Evolutionary conservation across 2,888 invertebrate species (phyloP), one percentile per base, ranked within the genome.

Genomic region (Caenorhabditis sp.): DNA sequence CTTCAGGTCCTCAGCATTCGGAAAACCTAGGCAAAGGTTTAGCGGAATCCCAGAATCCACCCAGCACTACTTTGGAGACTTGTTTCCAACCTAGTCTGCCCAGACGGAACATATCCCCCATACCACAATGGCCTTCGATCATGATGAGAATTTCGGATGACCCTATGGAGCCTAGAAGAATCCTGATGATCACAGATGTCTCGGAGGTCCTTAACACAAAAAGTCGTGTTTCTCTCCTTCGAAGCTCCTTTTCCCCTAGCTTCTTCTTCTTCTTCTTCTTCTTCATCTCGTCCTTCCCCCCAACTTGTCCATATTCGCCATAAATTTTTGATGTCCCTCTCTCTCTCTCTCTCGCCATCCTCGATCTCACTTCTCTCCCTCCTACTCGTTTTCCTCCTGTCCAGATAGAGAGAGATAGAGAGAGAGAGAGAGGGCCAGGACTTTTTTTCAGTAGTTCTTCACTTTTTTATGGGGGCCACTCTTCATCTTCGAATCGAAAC

Each of bases 241-340:
- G 7, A 22, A 26, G 54, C 69, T 68, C 56, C 58, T 75, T 63
- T 24, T 58, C 56, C 70, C 38, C n/a, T n/a, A n/a, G n/a, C n/a
- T n/a, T n/a, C n/a, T n/a, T 63, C 63, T 44, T 35, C 28, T 56
- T 35, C 64, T 54, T 56, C 66, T 54, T 14, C 47, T 26, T 28
- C 35, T 38, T n/a, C 47, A 19, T 28, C 35, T 19, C 38, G 74
- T 70, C 35, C 16, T 54, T 5, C 19, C 41, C 56, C 24, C 66
- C 69, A 77, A 69, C 64, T 80, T 80, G 69, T 80, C 76, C 76
- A 77, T 77, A 77, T 77, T 75, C 63, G 59, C 77, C 69, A 82
- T 82, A 82, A 73, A 80, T 80, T 80, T 80, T 80, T 74, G 80
- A 80, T 80, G 74, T 63, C 49, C 70, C 26, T 47, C 59, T 51